phyloP scores from a whole-genome alignment of 2,113 vertebrate species.

The Ceyx melanurus region DNA sequence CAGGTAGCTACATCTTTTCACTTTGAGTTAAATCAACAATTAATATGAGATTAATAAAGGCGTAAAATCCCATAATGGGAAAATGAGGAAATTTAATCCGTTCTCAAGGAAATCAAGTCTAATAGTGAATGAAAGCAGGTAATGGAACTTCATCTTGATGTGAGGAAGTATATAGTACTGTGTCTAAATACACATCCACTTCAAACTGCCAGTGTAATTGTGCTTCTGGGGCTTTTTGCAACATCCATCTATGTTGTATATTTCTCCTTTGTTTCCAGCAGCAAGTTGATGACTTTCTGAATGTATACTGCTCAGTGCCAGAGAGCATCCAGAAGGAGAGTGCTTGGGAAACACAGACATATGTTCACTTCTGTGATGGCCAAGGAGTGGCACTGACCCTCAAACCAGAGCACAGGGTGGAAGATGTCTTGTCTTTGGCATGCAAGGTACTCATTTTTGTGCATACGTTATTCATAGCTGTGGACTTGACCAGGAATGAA shows the following conservation, averaged over 20 bases:
- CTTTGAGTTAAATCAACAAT: background rate
- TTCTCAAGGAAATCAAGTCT: background rate
- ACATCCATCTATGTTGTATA: background rate
- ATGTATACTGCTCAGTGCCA: slow-evolving; percentile 78
- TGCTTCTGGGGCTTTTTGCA: background rate
- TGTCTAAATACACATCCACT: background rate
- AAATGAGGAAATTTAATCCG: accelerated
- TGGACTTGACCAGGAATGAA: background rate
- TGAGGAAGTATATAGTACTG: background rate
- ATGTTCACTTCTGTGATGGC: slow-evolving; percentile 82
- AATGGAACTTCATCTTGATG: background rate
- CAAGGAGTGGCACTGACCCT: slow-evolving; percentile 80
- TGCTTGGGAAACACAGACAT: slow-evolving; percentile 74
- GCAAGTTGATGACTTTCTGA: slow-evolving; percentile 81
- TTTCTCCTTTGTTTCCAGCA: slow-evolving; percentile 38
- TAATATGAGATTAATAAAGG: background rate
- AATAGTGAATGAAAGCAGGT: background rate
- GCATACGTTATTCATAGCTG: background rate
- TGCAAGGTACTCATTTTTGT: slow-evolving; percentile 83
- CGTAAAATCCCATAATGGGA: background rate
- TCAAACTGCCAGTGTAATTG: background rate
- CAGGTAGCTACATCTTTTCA: background rate
- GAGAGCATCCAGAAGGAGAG: slow-evolving; percentile 79
- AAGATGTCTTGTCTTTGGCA: slow-evolving; percentile 83
- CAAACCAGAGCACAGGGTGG: slow-evolving; percentile 83